These are phyloP conservation scores for Phrynocephalus guinanensis DNA, from an alignment of 2,797 vertebrate species.

Conservation along the genomic window DNA sequence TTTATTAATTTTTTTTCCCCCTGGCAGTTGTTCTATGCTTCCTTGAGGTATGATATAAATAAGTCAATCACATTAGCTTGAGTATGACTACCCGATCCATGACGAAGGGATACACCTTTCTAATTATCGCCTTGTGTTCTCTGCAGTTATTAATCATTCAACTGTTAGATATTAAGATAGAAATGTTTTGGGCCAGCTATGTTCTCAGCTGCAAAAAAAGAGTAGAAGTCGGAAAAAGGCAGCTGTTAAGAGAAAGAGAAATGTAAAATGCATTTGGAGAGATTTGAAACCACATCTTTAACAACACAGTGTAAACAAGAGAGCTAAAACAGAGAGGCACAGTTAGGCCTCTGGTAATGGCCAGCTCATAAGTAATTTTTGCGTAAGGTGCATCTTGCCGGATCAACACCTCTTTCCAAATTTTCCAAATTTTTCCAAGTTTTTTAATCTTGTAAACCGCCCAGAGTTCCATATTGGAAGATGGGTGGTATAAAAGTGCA, in stretches of 20 bases:
- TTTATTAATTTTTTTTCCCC: neutral
- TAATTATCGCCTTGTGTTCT: neutral
- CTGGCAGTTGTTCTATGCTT: neutral
- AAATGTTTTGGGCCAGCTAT: neutral
- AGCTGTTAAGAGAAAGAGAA: neutral
- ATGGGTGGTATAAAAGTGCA: too few species aligned
- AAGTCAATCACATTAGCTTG: neutral
- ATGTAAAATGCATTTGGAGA: neutral
- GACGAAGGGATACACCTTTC: neutral
- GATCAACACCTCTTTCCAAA: too few species aligned
- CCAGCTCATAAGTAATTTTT: neutral
- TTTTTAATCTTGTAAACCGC: too few species aligned
- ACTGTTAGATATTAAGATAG: neutral
- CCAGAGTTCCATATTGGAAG: too few species aligned
- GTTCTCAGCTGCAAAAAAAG: neutral
- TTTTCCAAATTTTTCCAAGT: too few species aligned
- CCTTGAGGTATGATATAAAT: neutral
- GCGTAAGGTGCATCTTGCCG: too few species aligned
- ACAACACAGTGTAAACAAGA: neutral
- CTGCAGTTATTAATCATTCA: neutral
- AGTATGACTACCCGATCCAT: neutral
- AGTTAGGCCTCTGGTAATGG: neutral
- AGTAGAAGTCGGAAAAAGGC: neutral
- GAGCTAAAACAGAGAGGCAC: neutral
- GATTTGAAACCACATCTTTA: neutral